Evolutionary conservation across 2,113 vertebrate species (phyloP).

Genomic region (Myotis yumanensis): DNA sequence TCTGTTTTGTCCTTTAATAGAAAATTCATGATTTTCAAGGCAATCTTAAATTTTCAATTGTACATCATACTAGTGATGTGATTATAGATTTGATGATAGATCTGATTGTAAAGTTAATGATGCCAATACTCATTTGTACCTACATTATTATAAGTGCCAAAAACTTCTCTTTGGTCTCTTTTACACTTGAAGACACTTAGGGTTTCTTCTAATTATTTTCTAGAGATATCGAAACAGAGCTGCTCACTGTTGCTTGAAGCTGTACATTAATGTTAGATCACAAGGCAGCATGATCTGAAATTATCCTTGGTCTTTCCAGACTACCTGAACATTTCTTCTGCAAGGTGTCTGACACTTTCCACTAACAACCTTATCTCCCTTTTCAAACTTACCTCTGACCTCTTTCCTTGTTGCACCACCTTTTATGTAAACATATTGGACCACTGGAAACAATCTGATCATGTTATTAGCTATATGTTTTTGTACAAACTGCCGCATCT

Average conservation of each 20-base stretch:
- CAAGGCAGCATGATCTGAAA: not conserved
- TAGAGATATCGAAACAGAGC: not conserved
- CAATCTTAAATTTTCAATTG: not conserved
- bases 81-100: not conserved
- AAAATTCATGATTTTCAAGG: not conserved
- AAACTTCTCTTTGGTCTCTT: not conserved
- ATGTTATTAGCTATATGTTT: not conserved
- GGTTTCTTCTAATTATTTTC: not conserved
- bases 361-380: not conserved
- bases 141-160: not conserved
- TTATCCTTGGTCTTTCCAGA: not conserved
- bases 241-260: not conserved
- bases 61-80: not conserved
- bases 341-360: not conserved
- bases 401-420: fast-evolving
- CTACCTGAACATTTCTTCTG: not conserved
- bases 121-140: not conserved
- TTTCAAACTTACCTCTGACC: not conserved
- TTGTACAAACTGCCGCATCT: not conserved
- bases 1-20: not conserved
- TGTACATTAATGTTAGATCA: not conserved
- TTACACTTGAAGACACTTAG: not conserved
- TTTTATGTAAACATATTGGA: not conserved
- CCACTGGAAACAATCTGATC: not conserved
- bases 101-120: not conserved